Evolutionary conservation across 1,140 invertebrate species (phyloP), one percentile per base, ranked within the genome.

Genomic region (Bombus soroeensis): DNA sequence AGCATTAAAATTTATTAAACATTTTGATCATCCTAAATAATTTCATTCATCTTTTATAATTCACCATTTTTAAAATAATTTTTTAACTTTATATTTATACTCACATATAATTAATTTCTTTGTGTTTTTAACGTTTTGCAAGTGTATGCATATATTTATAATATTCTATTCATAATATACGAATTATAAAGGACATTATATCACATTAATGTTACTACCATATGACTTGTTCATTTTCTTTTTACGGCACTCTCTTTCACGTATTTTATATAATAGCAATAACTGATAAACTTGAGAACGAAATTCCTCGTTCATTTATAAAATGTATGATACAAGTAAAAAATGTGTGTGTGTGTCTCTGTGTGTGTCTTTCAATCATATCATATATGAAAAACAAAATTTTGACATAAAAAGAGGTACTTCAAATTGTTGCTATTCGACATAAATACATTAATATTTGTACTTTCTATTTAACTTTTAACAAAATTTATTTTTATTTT

Each of bases 181-280:
- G 62, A 83, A 79, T 81, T 86, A 88, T 73, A 83, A 82, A 80
- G 75, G 66, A 90, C 83, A 86, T 78, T 88, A 57, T 88, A 91
- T 91, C 87, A 88, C 86, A 90, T 85, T 81, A 84, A 90, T 41
- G 71, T 84, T 83, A 88, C 66, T 85, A 85, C 82, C 78, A 83
- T 34, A 81, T 53, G 25, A 85, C 73, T 28, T 71, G 39, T n/a
- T 77, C 34, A 32, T 75, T 68, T 73, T 53, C 53, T n/a, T 86
- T 72, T 59, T 78, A 78, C 41, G 81, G 32, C 62, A 62, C 47
- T 83, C 47, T 18, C 15, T 53, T 18, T 53, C 62, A 22, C 59
- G 10, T 88, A 18, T 75, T 77, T 32, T 22, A 57, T 74, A 78
- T 57, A 78, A 75, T 34, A 80, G n/a, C 13, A 39, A 80, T 79